These are phyloP conservation scores for Ridgeia piscesae DNA, from an alignment of 1,140 invertebrate species.

Conservation along the genomic window DNA sequence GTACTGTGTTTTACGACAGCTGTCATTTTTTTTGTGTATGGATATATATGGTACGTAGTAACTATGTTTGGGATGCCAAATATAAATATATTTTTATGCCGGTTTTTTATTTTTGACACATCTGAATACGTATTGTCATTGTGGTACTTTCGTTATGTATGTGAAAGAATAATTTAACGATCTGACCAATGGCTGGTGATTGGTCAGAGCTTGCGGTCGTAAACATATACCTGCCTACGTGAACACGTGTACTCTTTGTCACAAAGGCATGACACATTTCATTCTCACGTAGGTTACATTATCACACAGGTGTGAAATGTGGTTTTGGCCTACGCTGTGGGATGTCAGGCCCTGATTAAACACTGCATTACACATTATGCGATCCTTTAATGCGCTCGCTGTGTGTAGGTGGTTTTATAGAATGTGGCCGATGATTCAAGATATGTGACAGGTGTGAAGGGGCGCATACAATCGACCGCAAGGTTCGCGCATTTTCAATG, in stretches of 20 bases:
- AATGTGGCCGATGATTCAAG: not conserved
- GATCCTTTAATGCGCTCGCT: not conserved
- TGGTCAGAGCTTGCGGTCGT: not conserved
- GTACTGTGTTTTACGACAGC: no score
- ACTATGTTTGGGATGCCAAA: no score
- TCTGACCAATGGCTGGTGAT: not conserved
- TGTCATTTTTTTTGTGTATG: no score
- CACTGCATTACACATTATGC: not conserved
- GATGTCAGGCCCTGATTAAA: not conserved
- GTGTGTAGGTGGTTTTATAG: not conserved
- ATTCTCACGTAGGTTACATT: not conserved
- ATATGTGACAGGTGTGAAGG: not conserved
- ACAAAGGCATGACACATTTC: not conserved
- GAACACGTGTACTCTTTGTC: not conserved
- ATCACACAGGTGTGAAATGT: not conserved
- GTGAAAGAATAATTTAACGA: not conserved
- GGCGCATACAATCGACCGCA: not conserved
- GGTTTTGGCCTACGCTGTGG: not conserved
- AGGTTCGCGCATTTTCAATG: not conserved
- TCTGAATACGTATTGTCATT: no score
- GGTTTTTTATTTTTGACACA: no score
- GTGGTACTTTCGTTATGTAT: not conserved
- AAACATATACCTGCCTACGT: not conserved
- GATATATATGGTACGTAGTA: no score
- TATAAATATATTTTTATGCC: no score